phyloP scores from a whole-genome alignment of 2,888 invertebrate species.

The Lasioglossum morio region DNA sequence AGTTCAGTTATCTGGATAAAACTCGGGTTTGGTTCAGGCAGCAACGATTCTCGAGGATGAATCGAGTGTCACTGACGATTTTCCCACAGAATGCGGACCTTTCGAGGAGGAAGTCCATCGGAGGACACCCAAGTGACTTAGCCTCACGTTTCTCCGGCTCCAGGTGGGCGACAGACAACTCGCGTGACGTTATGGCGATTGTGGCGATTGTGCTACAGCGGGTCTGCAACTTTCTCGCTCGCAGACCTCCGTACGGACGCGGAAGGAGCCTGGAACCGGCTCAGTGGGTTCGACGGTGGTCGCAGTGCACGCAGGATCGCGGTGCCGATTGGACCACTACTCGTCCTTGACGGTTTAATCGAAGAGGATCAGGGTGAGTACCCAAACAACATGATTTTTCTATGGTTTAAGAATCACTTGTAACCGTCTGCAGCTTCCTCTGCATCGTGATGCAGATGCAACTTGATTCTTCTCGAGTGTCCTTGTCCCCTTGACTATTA shows the following conservation, averaged over 20 bases:
- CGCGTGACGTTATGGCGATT: conserved; percentile 46
- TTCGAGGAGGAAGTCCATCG: background rate
- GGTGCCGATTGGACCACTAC: conserved; percentile 48
- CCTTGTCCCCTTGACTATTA: too few relatives aligned
- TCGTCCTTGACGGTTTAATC: conserved; percentile 29
- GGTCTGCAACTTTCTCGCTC: conserved; percentile 72
- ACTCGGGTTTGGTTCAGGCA: too few relatives aligned
- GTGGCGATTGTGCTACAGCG: conserved; percentile 35
- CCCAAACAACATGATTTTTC: too few relatives aligned
- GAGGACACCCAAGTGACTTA: background rate
- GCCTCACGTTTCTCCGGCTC: background rate
- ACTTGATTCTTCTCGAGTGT: too few relatives aligned
- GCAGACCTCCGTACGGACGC: conserved; percentile 60
- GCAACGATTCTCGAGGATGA: too few relatives aligned
- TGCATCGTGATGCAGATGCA: too few relatives aligned
- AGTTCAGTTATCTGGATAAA: too few relatives aligned
- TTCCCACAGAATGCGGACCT: too few relatives aligned
- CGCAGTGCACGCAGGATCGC: conserved; percentile 64
- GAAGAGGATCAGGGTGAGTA: conserved; percentile 35
- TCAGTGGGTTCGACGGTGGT: conserved; percentile 32
- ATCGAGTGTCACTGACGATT: too few relatives aligned
- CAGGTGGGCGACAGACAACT: conserved; percentile 29
- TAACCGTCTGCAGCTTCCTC: too few relatives aligned
- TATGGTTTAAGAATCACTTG: background rate
- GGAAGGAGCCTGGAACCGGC: conserved; percentile 64